These are phyloP conservation scores for Deilephila elpenor DNA, from an alignment of 2,888 invertebrate genomes.

Conservation along the genomic window DNA sequence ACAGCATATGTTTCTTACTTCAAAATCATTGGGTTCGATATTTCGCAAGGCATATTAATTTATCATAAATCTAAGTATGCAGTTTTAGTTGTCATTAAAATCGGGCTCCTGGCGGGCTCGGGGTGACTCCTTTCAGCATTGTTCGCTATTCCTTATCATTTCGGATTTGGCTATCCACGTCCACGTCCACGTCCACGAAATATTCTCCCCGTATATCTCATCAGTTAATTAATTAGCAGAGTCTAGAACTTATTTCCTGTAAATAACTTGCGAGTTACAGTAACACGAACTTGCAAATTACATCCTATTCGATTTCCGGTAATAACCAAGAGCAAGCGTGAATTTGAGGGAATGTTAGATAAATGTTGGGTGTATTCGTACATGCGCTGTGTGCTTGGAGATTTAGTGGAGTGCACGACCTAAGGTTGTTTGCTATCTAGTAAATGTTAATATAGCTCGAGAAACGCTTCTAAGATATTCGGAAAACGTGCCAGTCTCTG, in stretches of 20 bases:
- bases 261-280: background rate
- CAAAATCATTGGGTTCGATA: too few species aligned
- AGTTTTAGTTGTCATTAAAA: too few species aligned
- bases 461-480: constrained; percentile 17
- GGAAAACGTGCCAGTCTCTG: constrained; percentile 9
- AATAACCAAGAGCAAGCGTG: constrained; percentile 39
- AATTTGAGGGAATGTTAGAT: constrained; percentile 41
- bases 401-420: constrained; percentile 31
- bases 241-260: background rate
- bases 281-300: constrained; percentile 43
- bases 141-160: too few species aligned
- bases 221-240: background rate
- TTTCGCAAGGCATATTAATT: too few species aligned
- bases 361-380: background rate
- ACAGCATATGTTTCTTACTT: too few species aligned
- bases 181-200: too few species aligned
- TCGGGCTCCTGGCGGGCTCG: too few species aligned
- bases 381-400: background rate
- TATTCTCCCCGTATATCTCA: background rate
- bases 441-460: constrained; percentile 25
- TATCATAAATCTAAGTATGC: too few species aligned
- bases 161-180: too few species aligned
- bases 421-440: constrained; percentile 27
- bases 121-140: too few species aligned
- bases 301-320: constrained; percentile 46